A percentile compares a stretch with the other conserved stretches of the same genome.
phyloP scores from a whole-genome alignment of 2,797 vertebrate species.

The Helicolenus hilgendorfi region DNA sequence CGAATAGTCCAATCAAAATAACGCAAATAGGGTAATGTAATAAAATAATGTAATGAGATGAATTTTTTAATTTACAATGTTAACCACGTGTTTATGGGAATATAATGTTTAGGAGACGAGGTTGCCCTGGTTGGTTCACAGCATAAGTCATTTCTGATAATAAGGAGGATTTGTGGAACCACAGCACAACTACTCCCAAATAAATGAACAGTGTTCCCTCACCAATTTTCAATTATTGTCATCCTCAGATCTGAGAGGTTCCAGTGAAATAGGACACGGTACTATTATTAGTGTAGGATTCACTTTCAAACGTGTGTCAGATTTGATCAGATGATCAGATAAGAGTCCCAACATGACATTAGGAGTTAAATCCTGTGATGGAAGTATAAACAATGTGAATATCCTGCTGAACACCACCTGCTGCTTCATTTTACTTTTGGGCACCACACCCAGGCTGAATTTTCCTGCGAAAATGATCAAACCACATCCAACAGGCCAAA shows the following conservation, averaged over 20 bases:
- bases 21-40: background rate
- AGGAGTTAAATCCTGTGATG: background rate
- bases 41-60: background rate
- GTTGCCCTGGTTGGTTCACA: background rate
- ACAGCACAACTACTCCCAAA: background rate
- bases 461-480: background rate
- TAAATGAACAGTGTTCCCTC: background rate
- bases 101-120: background rate
- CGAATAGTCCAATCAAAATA: background rate
- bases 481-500: background rate
- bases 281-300: background rate
- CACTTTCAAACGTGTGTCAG: background rate
- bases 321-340: background rate
- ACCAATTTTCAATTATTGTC: background rate
- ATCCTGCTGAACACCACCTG: background rate
- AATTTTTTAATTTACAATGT: background rate
- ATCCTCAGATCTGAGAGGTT: accelerated
- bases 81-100: background rate
- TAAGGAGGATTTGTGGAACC: background rate
- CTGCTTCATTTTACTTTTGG: background rate
- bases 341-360: too few relatives aligned
- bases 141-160: background rate
- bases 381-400: background rate
- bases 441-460: background rate
- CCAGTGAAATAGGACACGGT: background rate